Evolutionary conservation across 1,140 invertebrate species (phyloP).

Genomic region (Euwallacea fornicatus): DNA sequence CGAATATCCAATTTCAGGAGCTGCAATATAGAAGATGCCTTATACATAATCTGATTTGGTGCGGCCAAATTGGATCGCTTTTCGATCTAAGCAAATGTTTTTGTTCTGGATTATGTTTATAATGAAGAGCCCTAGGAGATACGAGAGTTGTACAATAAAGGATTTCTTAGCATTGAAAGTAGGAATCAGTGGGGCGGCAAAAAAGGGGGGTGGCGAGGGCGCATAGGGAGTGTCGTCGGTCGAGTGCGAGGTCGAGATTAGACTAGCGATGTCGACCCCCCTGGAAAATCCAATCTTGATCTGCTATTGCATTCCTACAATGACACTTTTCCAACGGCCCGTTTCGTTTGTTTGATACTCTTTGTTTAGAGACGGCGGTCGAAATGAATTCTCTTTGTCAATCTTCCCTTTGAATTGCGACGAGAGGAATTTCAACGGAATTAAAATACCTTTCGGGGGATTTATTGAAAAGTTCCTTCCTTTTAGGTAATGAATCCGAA

Average conservation of each 20-base stretch:
- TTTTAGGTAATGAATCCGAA: no score
- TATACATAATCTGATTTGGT: constrained; percentile 38
- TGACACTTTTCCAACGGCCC: constrained; percentile 50
- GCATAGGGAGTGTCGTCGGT: neutral
- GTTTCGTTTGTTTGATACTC: constrained; percentile 48
- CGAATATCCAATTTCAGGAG: constrained; percentile 35
- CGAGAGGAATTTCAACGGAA: constrained; percentile 9
- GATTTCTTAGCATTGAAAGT: no score
- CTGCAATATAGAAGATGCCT: constrained; percentile 33
- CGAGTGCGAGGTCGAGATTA: constrained; percentile 50
- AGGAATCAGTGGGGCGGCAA: neutral
- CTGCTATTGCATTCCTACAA: constrained; percentile 56
- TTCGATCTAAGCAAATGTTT: constrained; percentile 35
- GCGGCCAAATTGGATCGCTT: constrained; percentile 26
- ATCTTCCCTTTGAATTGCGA: constrained; percentile 12
- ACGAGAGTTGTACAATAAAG: no score
- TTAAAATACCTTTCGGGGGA: constrained; percentile 15
- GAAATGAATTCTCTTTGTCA: constrained; percentile 39
- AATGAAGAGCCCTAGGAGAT: no score
- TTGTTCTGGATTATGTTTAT: neutral
- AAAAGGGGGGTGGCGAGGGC: neutral
- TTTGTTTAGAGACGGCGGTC: constrained; percentile 49
- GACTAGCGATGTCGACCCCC: constrained; percentile 51
- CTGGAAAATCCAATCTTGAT: constrained; percentile 55
- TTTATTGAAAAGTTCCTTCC: constrained; percentile 5